Conservation (phyloP, 1,140 invertebrate species). For the Hesperophylax magnus region DNA sequence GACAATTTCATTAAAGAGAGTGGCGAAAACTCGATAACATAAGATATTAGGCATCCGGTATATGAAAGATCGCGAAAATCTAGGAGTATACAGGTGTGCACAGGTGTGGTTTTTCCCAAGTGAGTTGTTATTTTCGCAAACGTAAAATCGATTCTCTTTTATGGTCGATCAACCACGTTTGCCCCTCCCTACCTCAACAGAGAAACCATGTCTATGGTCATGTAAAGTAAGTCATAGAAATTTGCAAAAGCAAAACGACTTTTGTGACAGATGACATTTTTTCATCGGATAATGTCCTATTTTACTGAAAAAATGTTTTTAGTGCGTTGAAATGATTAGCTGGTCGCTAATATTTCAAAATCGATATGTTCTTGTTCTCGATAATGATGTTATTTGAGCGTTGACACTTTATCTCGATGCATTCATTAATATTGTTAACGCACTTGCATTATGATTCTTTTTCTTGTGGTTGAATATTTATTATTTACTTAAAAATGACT, state of each 20-base stretch:
- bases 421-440: constrained; percentile 30
- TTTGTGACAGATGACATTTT: constrained; percentile 36
- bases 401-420: constrained; percentile 2
- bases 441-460: constrained; percentile 36
- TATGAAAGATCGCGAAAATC: too few relatives aligned
- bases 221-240: too few relatives aligned
- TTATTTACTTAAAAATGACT: constrained; percentile 60
- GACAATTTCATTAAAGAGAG: too few relatives aligned
- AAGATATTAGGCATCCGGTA: too few relatives aligned
- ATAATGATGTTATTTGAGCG: constrained; percentile 17
- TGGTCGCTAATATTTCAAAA: background rate
- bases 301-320: constrained; percentile 9
- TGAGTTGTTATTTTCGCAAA: too few relatives aligned
- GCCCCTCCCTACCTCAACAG: too few relatives aligned
- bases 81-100: too few relatives aligned
- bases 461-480: constrained; percentile 33
- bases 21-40: too few relatives aligned
- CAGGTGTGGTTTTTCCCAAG: too few relatives aligned
- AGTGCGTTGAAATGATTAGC: constrained; percentile 12
- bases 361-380: background rate
- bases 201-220: too few relatives aligned
- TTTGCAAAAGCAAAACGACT: background rate
- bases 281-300: background rate
- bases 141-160: too few relatives aligned
- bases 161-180: too few relatives aligned